These are phyloP conservation scores for Takifugu rubripes DNA, from an alignment of 2,797 vertebrate species.

Conservation along the genomic window DNA sequence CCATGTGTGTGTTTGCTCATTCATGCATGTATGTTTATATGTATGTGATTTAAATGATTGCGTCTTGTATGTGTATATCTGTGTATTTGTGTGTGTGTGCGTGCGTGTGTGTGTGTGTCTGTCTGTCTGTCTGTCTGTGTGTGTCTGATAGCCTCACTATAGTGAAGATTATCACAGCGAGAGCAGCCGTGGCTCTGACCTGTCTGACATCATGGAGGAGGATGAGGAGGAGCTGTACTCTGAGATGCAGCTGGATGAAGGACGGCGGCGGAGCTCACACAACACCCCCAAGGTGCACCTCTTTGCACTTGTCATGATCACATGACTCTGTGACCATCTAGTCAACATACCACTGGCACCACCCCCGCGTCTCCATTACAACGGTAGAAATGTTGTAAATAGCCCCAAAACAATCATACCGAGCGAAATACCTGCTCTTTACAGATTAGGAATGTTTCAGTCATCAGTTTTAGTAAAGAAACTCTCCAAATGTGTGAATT, in stretches of 20 bases:
- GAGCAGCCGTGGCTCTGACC: constrained; percentile 95
- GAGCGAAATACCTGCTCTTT: too few relatives aligned
- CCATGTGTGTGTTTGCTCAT: constrained; percentile 11
- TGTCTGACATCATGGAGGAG: constrained; percentile 98
- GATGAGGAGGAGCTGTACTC: constrained; percentile 98
- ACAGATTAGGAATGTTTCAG: too few relatives aligned
- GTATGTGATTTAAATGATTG: constrained; percentile 58
- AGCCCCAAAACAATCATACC: too few relatives aligned
- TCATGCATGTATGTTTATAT: constrained; percentile 19
- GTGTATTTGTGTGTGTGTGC: constrained; percentile 60
- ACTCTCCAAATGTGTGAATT: too few relatives aligned
- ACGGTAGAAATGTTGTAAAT: too few relatives aligned
- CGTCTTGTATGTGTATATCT: constrained; percentile 67
- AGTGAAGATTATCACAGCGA: constrained; percentile 94
- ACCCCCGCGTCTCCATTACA: too few relatives aligned
- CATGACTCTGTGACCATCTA: constrained; percentile 39
- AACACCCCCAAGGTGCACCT: constrained; percentile 87
- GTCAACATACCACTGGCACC: constrained; percentile 19
- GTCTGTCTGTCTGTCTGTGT: constrained; percentile 51
- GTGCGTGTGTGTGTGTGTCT: constrained; percentile 19
- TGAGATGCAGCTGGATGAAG: constrained; percentile 95
- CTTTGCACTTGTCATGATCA: constrained; percentile 58
- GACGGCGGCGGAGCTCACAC: constrained; percentile 87
- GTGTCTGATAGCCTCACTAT: constrained; percentile 82
- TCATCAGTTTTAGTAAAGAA: too few relatives aligned